Evolutionary conservation across 1,140 invertebrate genomes (phyloP).

Genomic region (Gryon sp.): DNA sequence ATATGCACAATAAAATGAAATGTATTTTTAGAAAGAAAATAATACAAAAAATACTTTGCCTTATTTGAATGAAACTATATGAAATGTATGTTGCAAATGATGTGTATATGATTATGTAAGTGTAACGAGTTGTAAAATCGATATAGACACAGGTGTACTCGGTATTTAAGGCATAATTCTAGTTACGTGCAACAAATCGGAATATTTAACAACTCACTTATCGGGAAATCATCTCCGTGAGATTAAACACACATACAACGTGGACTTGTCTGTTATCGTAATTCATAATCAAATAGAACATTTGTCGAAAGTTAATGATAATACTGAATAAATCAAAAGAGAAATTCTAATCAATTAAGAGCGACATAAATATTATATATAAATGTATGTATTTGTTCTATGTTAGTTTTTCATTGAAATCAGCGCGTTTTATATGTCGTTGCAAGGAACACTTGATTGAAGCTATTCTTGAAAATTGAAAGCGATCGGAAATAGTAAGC

Average conservation of each 20-base stretch:
- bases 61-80: background rate
- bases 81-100: background rate
- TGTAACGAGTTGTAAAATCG: background rate
- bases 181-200: background rate
- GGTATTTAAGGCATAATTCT: background rate
- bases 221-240: slow-evolving; percentile 5
- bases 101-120: slow-evolving; percentile 1
- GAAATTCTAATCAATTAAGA: slow-evolving; percentile 6
- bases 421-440: too few relatives aligned
- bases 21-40: background rate
- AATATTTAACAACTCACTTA: slow-evolving; percentile 17
- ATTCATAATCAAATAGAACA: slow-evolving; percentile 4
- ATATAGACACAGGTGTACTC: background rate
- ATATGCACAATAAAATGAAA: background rate
- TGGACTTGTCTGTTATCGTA: background rate
- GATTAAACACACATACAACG: background rate
- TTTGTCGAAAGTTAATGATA: slow-evolving; percentile 5
- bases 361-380: background rate
- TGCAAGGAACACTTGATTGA: background rate
- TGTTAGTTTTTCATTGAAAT: too few relatives aligned
- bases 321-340: slow-evolving; percentile 2
- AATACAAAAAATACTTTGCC: background rate
- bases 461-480: background rate
- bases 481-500: background rate
- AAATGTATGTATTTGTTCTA: background rate